These are phyloP conservation scores for Campoletis raptor DNA, from an alignment of 2,888 invertebrate genomes.

Conservation along the genomic window DNA sequence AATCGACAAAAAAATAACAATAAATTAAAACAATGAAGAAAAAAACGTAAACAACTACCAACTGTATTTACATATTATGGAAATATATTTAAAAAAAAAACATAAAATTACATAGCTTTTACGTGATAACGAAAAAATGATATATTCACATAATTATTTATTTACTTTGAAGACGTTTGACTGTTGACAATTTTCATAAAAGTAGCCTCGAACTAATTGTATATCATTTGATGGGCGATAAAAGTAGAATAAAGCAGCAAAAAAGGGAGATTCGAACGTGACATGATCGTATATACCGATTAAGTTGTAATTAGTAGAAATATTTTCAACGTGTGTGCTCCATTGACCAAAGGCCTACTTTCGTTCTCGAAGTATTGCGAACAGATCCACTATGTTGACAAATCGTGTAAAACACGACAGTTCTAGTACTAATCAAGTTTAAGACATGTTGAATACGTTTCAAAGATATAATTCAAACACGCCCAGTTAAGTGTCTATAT, in stretches of 20 bases:
- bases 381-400: conserved; percentile 6
- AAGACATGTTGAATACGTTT: conserved; percentile 13
- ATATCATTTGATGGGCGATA: background rate
- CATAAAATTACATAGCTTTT: background rate
- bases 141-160: background rate
- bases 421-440: conserved; percentile 19
- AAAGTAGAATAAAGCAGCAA: conserved; percentile 1
- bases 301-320: conserved; percentile 33
- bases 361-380: conserved; percentile 37
- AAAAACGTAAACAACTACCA: background rate
- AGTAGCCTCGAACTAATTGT: conserved; percentile 7
- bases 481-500: conserved; percentile 24
- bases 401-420: conserved; percentile 1
- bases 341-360: conserved; percentile 45
- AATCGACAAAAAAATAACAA: background rate
- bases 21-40: background rate
- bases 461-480: conserved; percentile 4
- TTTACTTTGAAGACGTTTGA: background rate
- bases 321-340: conserved; percentile 37
- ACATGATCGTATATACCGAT: background rate
- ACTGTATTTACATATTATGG: background rate
- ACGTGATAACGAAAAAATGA: background rate
- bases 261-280: background rate
- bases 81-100: background rate
- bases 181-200: background rate